Percentiles rank a stretch among this genome's conserved stretches.
phyloP scores from a whole-genome alignment of 2,888 invertebrate genomes.

The Alloplasta piceator region DNA sequence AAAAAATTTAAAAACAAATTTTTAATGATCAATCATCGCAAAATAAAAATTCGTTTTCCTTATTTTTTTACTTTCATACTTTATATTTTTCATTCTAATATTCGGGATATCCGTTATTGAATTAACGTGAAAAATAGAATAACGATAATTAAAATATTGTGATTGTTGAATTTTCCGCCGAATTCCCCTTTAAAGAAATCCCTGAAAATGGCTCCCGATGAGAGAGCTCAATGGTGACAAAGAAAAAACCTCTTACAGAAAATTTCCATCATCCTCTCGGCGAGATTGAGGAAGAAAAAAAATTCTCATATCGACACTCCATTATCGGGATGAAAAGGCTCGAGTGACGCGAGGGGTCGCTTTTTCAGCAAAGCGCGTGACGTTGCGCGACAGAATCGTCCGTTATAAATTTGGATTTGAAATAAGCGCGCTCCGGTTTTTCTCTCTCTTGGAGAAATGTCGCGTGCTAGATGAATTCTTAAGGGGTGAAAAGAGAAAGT shows the following conservation, averaged over 20 bases:
- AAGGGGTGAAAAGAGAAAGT: neutral
- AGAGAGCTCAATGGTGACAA: neutral
- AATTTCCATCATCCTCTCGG: neutral
- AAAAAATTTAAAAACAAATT: too few species aligned
- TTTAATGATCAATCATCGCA: too few species aligned
- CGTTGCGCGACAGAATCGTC: constrained; percentile 38
- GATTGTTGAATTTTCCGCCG: too few species aligned
- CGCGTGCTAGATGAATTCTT: neutral
- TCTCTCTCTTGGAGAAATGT: neutral
- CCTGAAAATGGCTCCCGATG: neutral
- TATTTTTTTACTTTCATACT: too few species aligned
- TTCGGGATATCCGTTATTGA: too few species aligned
- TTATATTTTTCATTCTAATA: too few species aligned
- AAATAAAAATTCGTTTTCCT: too few species aligned
- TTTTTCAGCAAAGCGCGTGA: constrained; percentile 16
- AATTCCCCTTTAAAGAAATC: too few species aligned
- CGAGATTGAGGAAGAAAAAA: neutral
- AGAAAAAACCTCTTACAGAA: neutral
- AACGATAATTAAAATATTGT: too few species aligned
- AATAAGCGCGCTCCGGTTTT: constrained; percentile 3
- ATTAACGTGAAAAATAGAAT: too few species aligned
- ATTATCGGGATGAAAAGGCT: constrained; percentile 11
- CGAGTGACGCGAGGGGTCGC: neutral
- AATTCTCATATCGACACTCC: neutral
- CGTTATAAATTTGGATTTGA: constrained; percentile 14